Conservation (phyloP, 2,797 vertebrate species). For the Smutsia temminckii region DNA sequence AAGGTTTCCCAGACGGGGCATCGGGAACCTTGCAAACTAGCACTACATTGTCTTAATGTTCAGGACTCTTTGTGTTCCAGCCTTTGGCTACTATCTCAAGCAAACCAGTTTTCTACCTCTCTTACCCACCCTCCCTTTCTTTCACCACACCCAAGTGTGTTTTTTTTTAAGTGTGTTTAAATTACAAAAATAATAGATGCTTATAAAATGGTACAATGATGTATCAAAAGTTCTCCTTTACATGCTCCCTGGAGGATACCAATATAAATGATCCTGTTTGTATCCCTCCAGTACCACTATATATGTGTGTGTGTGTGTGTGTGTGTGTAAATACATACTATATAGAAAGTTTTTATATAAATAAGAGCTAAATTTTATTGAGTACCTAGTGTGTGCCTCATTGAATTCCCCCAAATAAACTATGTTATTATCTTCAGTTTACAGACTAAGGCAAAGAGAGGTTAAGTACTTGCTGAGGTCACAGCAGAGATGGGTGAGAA, state of each 20-base stretch:
- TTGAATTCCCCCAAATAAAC: neutral
- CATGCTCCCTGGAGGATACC: neutral
- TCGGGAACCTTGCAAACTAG: neutral
- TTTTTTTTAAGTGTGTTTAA: conserved; percentile 42
- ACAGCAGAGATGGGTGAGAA: neutral
- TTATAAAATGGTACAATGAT: conserved; percentile 34
- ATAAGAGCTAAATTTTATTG: neutral
- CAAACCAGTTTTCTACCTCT: neutral
- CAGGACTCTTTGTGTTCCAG: neutral
- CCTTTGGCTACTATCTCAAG: neutral
- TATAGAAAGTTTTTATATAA: neutral
- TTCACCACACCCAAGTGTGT: neutral
- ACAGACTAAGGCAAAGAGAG: neutral
- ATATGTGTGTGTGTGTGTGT: no score
- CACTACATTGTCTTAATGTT: neutral
- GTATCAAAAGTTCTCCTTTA: conserved; percentile 7
- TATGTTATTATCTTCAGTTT: neutral
- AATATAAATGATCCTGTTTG: neutral
- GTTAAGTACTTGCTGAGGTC: neutral
- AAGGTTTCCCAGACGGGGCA: neutral
- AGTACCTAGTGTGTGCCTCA: neutral
- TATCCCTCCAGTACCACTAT: neutral
- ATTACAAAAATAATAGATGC: conserved; percentile 49
- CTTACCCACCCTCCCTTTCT: neutral
- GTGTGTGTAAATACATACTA: no score